These are phyloP conservation scores for Callipepla californica DNA, from an alignment of 2,113 vertebrate species.

Conservation along the genomic window DNA sequence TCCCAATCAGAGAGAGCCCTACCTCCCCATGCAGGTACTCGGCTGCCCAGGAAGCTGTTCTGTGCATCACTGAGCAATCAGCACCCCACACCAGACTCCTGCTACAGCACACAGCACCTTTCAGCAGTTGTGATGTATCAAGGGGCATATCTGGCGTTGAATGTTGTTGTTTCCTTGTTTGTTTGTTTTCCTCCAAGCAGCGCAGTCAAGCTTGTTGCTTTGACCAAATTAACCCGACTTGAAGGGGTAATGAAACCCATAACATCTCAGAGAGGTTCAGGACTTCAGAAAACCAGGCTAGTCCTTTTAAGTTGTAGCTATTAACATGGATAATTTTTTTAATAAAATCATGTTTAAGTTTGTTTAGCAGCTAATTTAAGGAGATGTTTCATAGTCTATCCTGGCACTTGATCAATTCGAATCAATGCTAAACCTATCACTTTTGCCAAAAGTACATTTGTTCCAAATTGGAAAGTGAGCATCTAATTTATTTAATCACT, in stretches of 20 bases:
- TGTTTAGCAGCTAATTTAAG: not conserved
- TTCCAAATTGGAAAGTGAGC: not conserved
- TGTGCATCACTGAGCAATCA: not conserved
- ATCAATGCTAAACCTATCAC: not conserved
- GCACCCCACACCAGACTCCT: not conserved
- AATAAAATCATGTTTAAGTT: not conserved
- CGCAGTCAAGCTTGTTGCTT: not conserved
- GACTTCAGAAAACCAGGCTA: not conserved
- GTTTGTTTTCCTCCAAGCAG: fast-evolving
- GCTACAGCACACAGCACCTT: not conserved
- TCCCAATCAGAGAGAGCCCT: not conserved
- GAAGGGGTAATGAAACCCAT: not conserved
- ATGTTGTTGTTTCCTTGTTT: not conserved
- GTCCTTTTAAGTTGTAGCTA: not conserved
- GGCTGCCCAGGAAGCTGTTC: no score
- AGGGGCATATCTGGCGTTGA: not conserved
- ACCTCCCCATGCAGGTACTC: no score
- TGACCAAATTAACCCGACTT: not conserved
- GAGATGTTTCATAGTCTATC: not conserved
- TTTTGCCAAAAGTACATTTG: not conserved
- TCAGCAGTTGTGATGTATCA: not conserved
- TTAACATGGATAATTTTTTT: not conserved
- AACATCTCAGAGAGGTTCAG: not conserved
- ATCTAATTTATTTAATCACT: not conserved
- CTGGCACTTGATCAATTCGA: not conserved